Evolutionary conservation across 2,797 vertebrate species (phyloP).

Genomic region (Gambusia yucatana): DNA sequence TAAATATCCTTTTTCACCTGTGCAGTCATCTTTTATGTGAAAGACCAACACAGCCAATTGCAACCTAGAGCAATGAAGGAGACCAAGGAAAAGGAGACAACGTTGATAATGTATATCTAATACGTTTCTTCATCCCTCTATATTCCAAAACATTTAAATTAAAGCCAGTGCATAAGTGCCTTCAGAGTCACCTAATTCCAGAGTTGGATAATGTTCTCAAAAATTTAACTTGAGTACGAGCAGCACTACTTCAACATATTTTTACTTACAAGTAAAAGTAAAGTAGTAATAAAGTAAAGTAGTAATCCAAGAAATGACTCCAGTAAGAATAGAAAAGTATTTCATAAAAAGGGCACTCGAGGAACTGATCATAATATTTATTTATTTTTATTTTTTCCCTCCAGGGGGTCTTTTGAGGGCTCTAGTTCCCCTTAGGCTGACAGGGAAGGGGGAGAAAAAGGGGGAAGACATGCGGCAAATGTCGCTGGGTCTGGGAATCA

Average conservation of each 20-base stretch:
- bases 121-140: background rate
- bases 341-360: background rate
- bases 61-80: background rate
- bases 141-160: background rate
- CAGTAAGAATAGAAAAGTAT: background rate
- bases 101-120: background rate
- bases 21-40: background rate
- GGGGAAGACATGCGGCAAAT: too few species aligned
- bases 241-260: background rate
- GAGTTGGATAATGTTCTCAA: background rate
- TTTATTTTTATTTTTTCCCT: too few species aligned
- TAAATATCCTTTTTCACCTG: background rate
- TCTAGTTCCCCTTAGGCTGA: too few species aligned
- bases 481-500: too few species aligned
- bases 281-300: background rate
- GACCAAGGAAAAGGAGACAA: background rate
- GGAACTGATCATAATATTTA: background rate
- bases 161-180: background rate
- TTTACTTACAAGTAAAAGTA: background rate
- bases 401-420: too few species aligned
- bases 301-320: background rate
- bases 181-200: background rate
- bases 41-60: background rate
- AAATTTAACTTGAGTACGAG: background rate
- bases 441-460: too few species aligned